A percentile compares a stretch with the other conserved stretches of the same genome.
Evolutionary conservation across 1,140 invertebrate genomes (phyloP).

Genomic region (Stenopsyche tienmushanensis): DNA sequence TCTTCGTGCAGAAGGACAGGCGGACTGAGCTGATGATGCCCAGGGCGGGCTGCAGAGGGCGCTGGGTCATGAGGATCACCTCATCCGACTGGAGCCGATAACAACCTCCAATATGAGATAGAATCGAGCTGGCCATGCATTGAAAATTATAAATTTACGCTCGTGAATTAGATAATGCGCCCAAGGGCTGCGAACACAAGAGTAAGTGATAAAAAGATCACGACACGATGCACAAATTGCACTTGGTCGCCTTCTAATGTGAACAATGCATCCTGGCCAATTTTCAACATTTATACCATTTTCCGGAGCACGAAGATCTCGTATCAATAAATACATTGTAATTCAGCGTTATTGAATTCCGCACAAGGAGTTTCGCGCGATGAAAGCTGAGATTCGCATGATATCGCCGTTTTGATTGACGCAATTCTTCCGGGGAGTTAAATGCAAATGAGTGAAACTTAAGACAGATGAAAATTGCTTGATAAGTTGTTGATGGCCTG

Average conservation of each 20-base stretch:
- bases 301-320: too few relatives aligned
- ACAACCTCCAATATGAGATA: slow-evolving; percentile 17
- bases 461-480: too few relatives aligned
- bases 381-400: neutral
- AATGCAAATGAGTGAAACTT: too few relatives aligned
- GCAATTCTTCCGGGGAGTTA: too few relatives aligned
- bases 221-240: slow-evolving; percentile 5
- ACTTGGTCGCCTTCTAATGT: neutral
- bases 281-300: too few relatives aligned
- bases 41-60: neutral
- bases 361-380: neutral
- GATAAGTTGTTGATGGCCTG: too few relatives aligned
- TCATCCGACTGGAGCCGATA: neutral
- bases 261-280: too few relatives aligned
- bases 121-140: slow-evolving; percentile 13
- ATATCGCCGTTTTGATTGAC: too few relatives aligned
- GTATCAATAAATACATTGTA: too few relatives aligned
- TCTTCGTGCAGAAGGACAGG: slow-evolving; percentile 12
- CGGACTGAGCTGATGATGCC: neutral
- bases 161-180: slow-evolving; percentile 27
- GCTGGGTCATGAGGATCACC: slow-evolving; percentile 1
- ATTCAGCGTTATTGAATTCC: too few relatives aligned
- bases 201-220: slow-evolving; percentile 15
- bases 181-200: slow-evolving; percentile 8
- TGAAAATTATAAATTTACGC: slow-evolving; percentile 27